Evolutionary conservation across 2,888 invertebrate species (phyloP).

Genomic region (Tholera decimalis): DNA sequence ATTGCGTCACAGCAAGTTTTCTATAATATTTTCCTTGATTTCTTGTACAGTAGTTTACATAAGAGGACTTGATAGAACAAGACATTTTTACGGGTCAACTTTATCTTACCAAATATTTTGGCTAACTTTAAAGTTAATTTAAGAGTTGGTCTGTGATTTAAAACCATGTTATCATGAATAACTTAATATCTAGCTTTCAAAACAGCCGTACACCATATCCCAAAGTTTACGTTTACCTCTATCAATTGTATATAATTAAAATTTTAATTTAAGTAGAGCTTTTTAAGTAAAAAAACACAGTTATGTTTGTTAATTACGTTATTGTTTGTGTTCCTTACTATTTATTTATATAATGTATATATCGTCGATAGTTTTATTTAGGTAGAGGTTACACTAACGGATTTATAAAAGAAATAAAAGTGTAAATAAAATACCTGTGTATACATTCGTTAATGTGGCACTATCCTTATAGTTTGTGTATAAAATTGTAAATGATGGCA

Average conservation of each 20-base stretch:
- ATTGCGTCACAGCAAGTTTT: neutral
- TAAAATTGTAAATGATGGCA: conserved; percentile 22
- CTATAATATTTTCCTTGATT: neutral
- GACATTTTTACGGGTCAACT: no score
- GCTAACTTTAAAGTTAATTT: no score
- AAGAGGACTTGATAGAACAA: no score
- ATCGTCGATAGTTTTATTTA: conserved; percentile 38
- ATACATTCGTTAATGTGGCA: conserved; percentile 43
- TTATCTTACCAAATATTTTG: no score
- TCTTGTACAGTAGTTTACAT: no score
- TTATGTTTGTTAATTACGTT: conserved; percentile 51
- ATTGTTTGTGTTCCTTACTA: conserved; percentile 34
- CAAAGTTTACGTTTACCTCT: conserved; percentile 46
- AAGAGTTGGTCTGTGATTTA: neutral
- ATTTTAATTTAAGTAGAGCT: conserved; percentile 56
- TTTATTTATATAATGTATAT: conserved; percentile 44
- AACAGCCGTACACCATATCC: conserved; percentile 8
- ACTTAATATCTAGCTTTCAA: conserved; percentile 15
- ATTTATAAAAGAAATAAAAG: conserved; percentile 20
- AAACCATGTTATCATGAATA: conserved; percentile 7
- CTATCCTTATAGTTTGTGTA: conserved; percentile 24
- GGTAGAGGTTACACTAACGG: conserved; percentile 31
- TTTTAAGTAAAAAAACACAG: conserved; percentile 67
- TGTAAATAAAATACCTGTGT: conserved; percentile 45
- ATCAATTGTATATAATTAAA: conserved; percentile 49